A percentile compares a stretch with the other conserved stretches of the same genome.
phyloP scores from a whole-genome alignment of 2,797 vertebrate genomes.

The Melopsittacus undulatus region DNA sequence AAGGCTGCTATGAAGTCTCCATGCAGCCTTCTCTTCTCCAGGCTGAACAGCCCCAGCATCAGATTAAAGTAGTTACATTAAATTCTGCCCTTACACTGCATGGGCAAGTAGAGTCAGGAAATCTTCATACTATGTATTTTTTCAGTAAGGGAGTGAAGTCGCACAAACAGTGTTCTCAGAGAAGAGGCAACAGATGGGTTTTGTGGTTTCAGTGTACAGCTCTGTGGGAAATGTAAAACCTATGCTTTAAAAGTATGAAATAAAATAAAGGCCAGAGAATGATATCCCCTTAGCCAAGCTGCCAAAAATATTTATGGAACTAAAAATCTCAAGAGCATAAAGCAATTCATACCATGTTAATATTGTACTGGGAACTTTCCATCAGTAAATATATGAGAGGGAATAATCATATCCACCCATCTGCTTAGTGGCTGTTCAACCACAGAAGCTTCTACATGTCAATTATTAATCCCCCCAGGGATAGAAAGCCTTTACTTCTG shows the following conservation, averaged over 20 bases:
- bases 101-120: not conserved
- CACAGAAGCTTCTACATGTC: conserved; percentile 25
- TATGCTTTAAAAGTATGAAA: conserved; percentile 15
- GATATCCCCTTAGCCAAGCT: not conserved
- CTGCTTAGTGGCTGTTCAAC: conserved; percentile 21
- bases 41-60: too few relatives aligned
- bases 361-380: conserved; percentile 44
- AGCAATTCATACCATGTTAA: conserved; percentile 32
- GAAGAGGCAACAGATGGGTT: not conserved
- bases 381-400: conserved; percentile 17
- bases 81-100: not conserved
- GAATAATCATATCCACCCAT: conserved; percentile 21
- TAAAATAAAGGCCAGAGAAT: conserved; percentile 16
- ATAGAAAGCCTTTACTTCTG: not conserved
- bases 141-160: not conserved
- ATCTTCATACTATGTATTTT: not conserved
- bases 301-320: conserved; percentile 45
- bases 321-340: conserved; percentile 52
- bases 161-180: not conserved
- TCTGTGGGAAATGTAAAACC: conserved; percentile 21
- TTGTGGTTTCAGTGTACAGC: not conserved
- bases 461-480: conserved; percentile 10
- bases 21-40: too few relatives aligned
- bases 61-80: not conserved
- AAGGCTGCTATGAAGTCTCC: too few relatives aligned